Base-by-base conservation (phyloP, 2,113 vertebrate genomes). In the Xyrauchen texanus region DNA sequence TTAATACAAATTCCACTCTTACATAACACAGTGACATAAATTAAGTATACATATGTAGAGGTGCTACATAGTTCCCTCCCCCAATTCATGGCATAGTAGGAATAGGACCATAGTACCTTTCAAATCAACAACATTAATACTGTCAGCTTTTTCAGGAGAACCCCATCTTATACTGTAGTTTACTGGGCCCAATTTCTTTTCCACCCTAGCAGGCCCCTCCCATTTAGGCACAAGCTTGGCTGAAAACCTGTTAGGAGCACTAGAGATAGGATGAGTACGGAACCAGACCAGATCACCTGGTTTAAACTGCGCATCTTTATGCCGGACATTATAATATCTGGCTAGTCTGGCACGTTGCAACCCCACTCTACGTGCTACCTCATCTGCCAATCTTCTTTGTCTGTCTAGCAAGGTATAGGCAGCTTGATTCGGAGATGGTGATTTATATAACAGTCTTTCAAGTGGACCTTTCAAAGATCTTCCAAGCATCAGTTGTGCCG, bases 261-360 rank as follows among this genome's bases (percentile, higher is more conserved):
- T 49, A 0, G 47, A 69, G n/a, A n/a, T n/a, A n/a, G n/a, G 5
- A 10, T n/a, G 47, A 15, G 67, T 15, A 15, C 67, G 13, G 4
- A 69, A 15, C 67, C 67, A 69, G 63, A 76, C 61, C 21, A 10
- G 47, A 13, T 51, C 73, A 2, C 8, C 15, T 6, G 10, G 45
- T 8, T 15, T n/a, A 64, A 76, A 64, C 4, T 52, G 73, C 10
- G n/a, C 15, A 21, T 11, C 46, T 53, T 15, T 69, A 1, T 47
- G 8, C 1, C 15, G 46, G n/a, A 49, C 7, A 68, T 68, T 68
- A 68, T 68, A 68, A 47, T 68, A 68, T 8, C 45, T 68, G 66
- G 46, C 47, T 68, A 51, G 47, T 68, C 13, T 8, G 8, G 13
- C n/a, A n/a, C 16, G 46, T 4, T 8, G 8, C 62, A 42, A 6